Evolutionary conservation across 1,140 invertebrate species (phyloP).

Genomic region (Bombus impatiens): DNA sequence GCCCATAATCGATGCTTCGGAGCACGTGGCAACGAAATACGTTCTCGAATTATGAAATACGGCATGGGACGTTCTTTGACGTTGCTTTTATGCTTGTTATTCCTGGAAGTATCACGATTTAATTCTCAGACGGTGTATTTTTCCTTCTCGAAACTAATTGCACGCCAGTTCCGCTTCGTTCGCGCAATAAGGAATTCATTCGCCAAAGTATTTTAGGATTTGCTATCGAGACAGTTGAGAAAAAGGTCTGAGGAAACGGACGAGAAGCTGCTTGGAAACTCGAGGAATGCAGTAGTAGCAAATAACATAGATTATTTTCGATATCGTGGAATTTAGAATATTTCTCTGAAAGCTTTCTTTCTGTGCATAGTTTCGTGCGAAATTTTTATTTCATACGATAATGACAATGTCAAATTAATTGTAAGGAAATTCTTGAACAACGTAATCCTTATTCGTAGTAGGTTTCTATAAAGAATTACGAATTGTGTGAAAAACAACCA

Average conservation of each 20-base stretch:
- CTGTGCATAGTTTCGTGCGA: not conserved
- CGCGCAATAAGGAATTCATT: not conserved
- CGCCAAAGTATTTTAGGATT: not conserved
- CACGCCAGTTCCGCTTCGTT: not conserved
- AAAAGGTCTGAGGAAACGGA: not conserved
- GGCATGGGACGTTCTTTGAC: not conserved
- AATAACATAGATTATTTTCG: not conserved
- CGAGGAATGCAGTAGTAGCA: not conserved
- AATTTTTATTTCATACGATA: not conserved
- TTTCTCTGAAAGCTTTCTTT: not conserved
- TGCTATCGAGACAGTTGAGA: not conserved
- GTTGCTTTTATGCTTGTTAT: not conserved
- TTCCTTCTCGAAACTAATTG: not conserved
- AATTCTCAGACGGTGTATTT: not conserved
- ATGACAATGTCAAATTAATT: not conserved
- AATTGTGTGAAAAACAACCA: not conserved
- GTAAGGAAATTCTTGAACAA: not conserved
- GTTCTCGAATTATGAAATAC: constrained; percentile 2
- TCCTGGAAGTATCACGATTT: not conserved
- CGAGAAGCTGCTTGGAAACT: not conserved
- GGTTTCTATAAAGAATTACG: not conserved
- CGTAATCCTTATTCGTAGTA: not conserved
- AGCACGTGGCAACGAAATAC: constrained; percentile 35
- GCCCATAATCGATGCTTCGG: constrained; percentile 31
- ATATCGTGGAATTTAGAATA: not conserved